Conservation (phyloP, 2,888 invertebrate species). For the Xylocampa areola region DNA sequence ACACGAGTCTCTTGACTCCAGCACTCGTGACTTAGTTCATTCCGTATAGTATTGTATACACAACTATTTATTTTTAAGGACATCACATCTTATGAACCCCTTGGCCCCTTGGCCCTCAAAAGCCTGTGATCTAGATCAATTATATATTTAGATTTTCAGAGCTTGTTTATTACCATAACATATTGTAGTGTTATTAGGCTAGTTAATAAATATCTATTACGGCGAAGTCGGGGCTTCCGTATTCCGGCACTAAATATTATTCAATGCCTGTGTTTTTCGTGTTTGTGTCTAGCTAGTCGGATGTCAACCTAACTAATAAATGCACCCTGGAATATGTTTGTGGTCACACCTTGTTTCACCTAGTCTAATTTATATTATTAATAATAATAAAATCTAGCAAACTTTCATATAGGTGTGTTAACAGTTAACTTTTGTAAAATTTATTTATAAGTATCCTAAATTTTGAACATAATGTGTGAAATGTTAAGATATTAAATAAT, state of each 20-base stretch:
- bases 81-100: constrained; percentile 46
- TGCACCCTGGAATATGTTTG: constrained; percentile 69
- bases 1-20: constrained; percentile 14
- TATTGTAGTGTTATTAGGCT: constrained; percentile 21
- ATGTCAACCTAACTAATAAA: constrained; percentile 51
- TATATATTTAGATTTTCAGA: constrained; percentile 41
- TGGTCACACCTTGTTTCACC: constrained; percentile 67
- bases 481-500: constrained; percentile 29
- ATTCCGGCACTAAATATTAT: constrained; percentile 27
- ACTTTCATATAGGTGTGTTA: constrained; percentile 47
- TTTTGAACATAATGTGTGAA: constrained; percentile 34
- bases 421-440: constrained; percentile 33
- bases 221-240: constrained; percentile 8
- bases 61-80: constrained; percentile 51
- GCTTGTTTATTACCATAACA: constrained; percentile 31
- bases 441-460: constrained; percentile 27
- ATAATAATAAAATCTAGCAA: constrained; percentile 62
- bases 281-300: constrained; percentile 55
- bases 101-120: constrained; percentile 13
- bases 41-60: constrained; percentile 42
- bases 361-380: constrained; percentile 70
- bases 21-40: constrained; percentile 51
- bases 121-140: constrained; percentile 47
- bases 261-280: constrained; percentile 31
- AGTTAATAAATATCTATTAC: constrained; percentile 14